A percentile compares a stretch with the other conserved stretches of the same genome.
These are phyloP conservation scores for Clavelina lepadiformis DNA, from an alignment of 23 tunicate species.

Conservation along the genomic window DNA sequence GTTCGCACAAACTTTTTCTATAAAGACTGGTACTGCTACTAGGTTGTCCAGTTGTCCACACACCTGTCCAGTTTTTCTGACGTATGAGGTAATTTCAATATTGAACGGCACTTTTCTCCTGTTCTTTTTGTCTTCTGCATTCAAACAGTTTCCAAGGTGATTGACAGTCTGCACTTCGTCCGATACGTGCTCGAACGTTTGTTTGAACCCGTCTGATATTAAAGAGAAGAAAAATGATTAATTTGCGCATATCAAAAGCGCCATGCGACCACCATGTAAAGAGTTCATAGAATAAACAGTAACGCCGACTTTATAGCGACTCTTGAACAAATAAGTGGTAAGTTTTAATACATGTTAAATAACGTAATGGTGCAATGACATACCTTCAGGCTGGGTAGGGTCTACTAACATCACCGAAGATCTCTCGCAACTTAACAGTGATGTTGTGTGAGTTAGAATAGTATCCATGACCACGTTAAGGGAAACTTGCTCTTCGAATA, in stretches of 20 bases:
- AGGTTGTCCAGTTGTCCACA: neutral
- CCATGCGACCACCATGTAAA: no score
- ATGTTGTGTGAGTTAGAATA: slow-evolving; percentile 66
- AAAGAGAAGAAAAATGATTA: no score
- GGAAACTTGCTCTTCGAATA: slow-evolving; percentile 89
- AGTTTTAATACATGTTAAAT: neutral
- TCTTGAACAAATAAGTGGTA: no score
- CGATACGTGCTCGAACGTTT: slow-evolving; percentile 86
- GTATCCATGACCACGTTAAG: slow-evolving; percentile 76
- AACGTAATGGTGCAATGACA: neutral
- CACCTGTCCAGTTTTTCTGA: slow-evolving; percentile 83
- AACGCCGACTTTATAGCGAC: no score
- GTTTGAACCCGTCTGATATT: slow-evolving; percentile 60
- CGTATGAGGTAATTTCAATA: slow-evolving; percentile 58
- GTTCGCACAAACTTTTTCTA: no score
- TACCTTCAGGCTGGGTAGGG: slow-evolving; percentile 59
- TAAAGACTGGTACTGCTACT: neutral
- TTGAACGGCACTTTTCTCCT: slow-evolving; percentile 68
- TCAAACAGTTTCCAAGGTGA: neutral
- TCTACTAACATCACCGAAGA: slow-evolving; percentile 59
- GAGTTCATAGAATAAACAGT: no score
- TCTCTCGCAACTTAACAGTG: slow-evolving; percentile 75
- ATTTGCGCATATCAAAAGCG: no score
- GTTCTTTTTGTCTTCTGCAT: neutral
- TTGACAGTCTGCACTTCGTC: slow-evolving; percentile 13